Conservation (phyloP, 1,140 invertebrate genomes). For the Asobara japonica region DNA sequence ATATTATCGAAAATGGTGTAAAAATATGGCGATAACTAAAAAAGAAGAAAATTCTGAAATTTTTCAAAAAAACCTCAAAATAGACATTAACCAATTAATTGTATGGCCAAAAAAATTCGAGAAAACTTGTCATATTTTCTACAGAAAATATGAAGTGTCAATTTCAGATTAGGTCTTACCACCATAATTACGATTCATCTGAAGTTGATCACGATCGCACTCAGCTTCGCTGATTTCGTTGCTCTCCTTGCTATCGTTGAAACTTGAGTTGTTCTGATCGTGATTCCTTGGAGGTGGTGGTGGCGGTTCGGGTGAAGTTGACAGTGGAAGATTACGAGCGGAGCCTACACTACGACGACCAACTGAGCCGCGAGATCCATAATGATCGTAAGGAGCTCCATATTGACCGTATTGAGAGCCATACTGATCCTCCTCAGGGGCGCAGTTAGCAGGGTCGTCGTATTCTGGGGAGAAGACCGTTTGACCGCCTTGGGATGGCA, state of each 20-base stretch:
- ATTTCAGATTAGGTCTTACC: conserved; percentile 68
- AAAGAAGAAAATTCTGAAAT: too few species aligned
- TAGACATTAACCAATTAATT: too few species aligned
- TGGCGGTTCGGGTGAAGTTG: conserved; percentile 81
- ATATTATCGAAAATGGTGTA: too few species aligned
- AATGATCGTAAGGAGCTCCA: conserved; percentile 86
- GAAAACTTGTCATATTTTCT: neutral
- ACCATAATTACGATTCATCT: conserved; percentile 76
- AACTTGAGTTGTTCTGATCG: conserved; percentile 78
- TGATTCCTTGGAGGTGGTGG: conserved; percentile 82
- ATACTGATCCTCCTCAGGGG: conserved; percentile 89
- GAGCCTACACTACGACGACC: conserved; percentile 77
- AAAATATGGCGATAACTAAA: too few species aligned
- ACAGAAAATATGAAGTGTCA: conserved; percentile 3
- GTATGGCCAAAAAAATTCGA: too few species aligned
- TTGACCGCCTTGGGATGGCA: conserved; percentile 63
- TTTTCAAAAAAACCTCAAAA: too few species aligned
- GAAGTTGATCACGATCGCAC: conserved; percentile 82
- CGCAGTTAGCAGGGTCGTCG: conserved; percentile 91
- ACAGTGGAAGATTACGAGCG: conserved; percentile 74
- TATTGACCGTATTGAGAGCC: conserved; percentile 83
- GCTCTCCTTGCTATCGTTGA: conserved; percentile 91
- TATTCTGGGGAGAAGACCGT: conserved; percentile 78
- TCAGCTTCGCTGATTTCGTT: conserved; percentile 94
- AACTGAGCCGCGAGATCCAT: conserved; percentile 83